Conservation (phyloP, 2,888 invertebrate species). For the Tenthredo amoena region DNA sequence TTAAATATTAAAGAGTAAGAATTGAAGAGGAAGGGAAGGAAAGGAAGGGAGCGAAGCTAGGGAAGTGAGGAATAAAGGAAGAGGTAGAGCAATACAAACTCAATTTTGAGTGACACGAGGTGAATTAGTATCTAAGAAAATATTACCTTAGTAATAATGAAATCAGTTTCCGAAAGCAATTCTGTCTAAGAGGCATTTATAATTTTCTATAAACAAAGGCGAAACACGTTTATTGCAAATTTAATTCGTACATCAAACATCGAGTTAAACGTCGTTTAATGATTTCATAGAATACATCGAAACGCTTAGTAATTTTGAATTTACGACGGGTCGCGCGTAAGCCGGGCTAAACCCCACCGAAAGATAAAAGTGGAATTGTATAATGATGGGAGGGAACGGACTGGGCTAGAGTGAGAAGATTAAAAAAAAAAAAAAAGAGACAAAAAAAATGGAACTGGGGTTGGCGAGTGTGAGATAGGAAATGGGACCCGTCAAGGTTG, state of each 20-base stretch:
- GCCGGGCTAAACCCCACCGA: constrained; percentile 1
- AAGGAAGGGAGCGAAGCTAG: not conserved
- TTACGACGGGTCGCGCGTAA: not conserved
- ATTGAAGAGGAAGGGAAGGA: not conserved
- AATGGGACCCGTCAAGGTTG: constrained; percentile 34
- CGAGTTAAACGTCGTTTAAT: not conserved
- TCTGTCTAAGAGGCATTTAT: not conserved
- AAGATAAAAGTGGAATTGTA: constrained; percentile 25
- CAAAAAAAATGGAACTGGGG: not conserved
- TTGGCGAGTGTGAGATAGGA: constrained; percentile 12
- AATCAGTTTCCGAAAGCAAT: not conserved
- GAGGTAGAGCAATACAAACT: not conserved
- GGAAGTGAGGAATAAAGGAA: not conserved
- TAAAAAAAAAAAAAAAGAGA: not conserved
- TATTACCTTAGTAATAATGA: constrained; percentile 17
- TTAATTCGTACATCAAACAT: not conserved
- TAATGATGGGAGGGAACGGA: not conserved
- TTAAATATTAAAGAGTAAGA: constrained; percentile 30
- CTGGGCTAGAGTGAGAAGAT: not conserved
- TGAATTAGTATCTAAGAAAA: constrained; percentile 14
- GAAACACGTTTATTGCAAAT: not conserved
- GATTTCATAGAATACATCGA: not conserved
- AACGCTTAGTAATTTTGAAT: not conserved
- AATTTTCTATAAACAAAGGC: not conserved
- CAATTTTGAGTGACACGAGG: constrained; percentile 24